A percentile compares a stretch with the other conserved stretches of the same genome.
Evolutionary conservation across 2,797 vertebrate species (phyloP).

Genomic region (Enteromius thamalakanensis): DNA sequence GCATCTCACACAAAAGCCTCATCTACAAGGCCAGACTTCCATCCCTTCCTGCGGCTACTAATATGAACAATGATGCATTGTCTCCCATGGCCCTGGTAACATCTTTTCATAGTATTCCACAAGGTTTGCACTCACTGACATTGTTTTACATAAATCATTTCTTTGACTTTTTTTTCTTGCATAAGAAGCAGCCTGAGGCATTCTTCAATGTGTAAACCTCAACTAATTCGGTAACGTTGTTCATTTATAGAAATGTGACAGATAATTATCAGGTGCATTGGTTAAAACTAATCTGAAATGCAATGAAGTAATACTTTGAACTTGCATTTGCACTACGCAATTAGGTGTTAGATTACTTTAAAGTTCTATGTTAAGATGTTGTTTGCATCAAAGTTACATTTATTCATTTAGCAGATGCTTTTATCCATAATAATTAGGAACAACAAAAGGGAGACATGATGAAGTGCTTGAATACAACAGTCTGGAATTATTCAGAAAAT

Average conservation of each 20-base stretch:
- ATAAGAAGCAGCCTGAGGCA: background rate
- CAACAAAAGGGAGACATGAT: background rate
- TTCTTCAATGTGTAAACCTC: background rate
- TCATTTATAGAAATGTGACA: background rate
- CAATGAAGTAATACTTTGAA: background rate
- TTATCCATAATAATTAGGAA: background rate
- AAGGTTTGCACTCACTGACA: background rate
- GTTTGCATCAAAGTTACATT: background rate
- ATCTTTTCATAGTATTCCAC: conserved; percentile 40
- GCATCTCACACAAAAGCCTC: conserved; percentile 51
- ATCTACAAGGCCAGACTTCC: conserved; percentile 38
- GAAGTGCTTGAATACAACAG: conserved; percentile 1
- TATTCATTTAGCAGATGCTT: background rate
- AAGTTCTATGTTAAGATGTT: background rate
- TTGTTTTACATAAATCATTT: background rate
- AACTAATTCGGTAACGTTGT: background rate
- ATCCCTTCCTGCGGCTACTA: conserved; percentile 40
- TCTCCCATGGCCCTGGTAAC: conserved; percentile 45
- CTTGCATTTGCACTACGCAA: background rate
- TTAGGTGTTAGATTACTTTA: background rate
- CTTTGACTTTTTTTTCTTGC: background rate
- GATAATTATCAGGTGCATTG: background rate
- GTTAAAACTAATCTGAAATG: background rate
- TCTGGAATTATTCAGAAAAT: background rate
- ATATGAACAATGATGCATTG: conserved; percentile 54